phyloP scores from a whole-genome alignment of 2,797 vertebrate genomes.

The Bucorvus abyssinicus region DNA sequence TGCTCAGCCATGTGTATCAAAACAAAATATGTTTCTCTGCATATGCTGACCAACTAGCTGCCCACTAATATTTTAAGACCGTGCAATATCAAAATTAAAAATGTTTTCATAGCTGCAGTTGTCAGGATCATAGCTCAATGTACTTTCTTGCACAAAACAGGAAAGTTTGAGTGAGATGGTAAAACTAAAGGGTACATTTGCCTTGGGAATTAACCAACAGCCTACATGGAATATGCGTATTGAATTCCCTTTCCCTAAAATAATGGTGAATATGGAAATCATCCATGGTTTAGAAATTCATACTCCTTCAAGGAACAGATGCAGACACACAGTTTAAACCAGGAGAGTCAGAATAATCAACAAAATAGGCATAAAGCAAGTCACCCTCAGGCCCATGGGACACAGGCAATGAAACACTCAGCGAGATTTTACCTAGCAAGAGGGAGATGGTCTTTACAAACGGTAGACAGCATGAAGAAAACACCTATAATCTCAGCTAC shows the following conservation, averaged over 20 bases:
- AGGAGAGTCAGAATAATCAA: neutral
- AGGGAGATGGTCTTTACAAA: neutral
- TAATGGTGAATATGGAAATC: neutral
- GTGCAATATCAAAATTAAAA: conserved; percentile 11
- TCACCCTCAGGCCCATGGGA: neutral
- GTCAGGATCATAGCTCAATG: neutral
- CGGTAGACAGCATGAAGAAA: neutral
- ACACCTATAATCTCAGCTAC: neutral
- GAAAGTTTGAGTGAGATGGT: neutral
- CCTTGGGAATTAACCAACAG: neutral
- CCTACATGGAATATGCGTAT: neutral
- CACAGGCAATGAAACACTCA: neutral
- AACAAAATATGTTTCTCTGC: conserved; percentile 8
- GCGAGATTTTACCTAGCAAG: neutral
- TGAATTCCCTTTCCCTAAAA: neutral
- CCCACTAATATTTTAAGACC: conserved; percentile 4
- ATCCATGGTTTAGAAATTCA: neutral
- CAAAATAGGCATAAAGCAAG: neutral
- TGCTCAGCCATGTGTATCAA: neutral
- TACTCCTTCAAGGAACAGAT: neutral
- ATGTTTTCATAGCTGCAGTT: neutral
- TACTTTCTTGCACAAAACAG: neutral
- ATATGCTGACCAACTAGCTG: neutral
- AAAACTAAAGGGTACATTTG: neutral
- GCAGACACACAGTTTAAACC: neutral